These are phyloP conservation scores for Antennarius maculatus DNA, from an alignment of 2,797 vertebrate genomes.

Conservation along the genomic window DNA sequence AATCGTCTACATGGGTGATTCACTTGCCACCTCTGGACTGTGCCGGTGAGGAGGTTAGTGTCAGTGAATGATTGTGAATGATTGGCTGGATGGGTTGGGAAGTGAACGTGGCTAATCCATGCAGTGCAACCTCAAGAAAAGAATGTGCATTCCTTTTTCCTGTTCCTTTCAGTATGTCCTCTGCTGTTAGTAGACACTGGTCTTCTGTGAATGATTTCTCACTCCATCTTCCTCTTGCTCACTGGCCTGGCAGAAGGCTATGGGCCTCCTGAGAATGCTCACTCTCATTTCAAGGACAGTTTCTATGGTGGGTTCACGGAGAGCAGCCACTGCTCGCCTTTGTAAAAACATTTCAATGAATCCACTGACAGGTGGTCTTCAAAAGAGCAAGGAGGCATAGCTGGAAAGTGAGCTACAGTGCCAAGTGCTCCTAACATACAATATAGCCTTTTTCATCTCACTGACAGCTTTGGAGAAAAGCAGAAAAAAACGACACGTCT, in stretches of 20 bases:
- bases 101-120: slow-evolving; percentile 30
- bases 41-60: slow-evolving; percentile 29
- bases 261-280: slow-evolving; percentile 59
- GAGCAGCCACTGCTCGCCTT: slow-evolving; percentile 48
- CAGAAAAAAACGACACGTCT: slow-evolving; percentile 29
- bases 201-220: slow-evolving; percentile 50
- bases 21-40: slow-evolving; percentile 38
- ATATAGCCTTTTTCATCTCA: slow-evolving; percentile 42
- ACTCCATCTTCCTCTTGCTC: slow-evolving; percentile 46
- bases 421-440: slow-evolving; percentile 53
- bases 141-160: slow-evolving; percentile 10
- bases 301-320: slow-evolving; percentile 50
- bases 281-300: slow-evolving; percentile 65
- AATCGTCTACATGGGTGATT: slow-evolving; percentile 20
- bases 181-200: slow-evolving; percentile 34
- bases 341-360: slow-evolving; percentile 74
- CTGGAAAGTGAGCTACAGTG: slow-evolving; percentile 54
- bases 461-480: slow-evolving; percentile 49
- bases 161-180: slow-evolving; percentile 30
- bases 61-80: slow-evolving; percentile 4
- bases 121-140: slow-evolving; percentile 3
- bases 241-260: slow-evolving; percentile 47
- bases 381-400: slow-evolving; percentile 65
- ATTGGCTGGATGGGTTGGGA: slow-evolving; percentile 7
- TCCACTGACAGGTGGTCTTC: slow-evolving; percentile 72